phyloP scores from a whole-genome alignment of 2,888 invertebrate species.

The Phragmatobia fuliginosa region DNA sequence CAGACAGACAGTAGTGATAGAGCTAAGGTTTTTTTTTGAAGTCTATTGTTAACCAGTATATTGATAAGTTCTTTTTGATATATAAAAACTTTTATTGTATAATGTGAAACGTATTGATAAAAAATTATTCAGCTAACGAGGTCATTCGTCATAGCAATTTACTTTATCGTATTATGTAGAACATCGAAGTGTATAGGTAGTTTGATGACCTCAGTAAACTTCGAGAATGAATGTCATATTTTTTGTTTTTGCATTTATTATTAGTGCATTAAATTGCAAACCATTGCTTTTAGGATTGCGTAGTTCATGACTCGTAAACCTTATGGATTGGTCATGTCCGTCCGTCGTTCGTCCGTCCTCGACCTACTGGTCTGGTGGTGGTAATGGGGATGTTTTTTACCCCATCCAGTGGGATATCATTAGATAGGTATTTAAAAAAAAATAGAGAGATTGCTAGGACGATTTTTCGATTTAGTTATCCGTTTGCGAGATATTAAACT shows the following conservation, averaged over 20 bases:
- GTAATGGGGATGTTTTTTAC: too few species aligned
- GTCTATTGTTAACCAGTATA: not conserved
- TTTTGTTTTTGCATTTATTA: not conserved
- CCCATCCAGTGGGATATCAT: too few species aligned
- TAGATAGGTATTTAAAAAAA: too few species aligned
- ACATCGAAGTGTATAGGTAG: not conserved
- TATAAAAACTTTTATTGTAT: not conserved
- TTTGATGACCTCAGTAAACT: not conserved
- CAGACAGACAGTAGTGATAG: too few species aligned
- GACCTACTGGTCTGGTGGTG: too few species aligned
- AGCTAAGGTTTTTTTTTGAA: not conserved
- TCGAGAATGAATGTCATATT: not conserved
- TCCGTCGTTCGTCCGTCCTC: too few species aligned
- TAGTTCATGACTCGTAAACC: too few species aligned
- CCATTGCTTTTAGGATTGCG: not conserved
- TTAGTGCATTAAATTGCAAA: not conserved
- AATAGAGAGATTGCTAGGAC: too few species aligned
- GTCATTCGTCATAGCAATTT: not conserved
- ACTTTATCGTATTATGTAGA: not conserved
- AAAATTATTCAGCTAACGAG: not conserved
- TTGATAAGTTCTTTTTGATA: too few species aligned
- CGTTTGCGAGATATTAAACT: too few species aligned
- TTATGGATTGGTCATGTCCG: too few species aligned
- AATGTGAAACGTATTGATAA: slow-evolving; percentile 1
- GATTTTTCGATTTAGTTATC: too few species aligned